phyloP scores from a whole-genome alignment of 2,888 invertebrate genomes.

The Drosophila cognata region DNA sequence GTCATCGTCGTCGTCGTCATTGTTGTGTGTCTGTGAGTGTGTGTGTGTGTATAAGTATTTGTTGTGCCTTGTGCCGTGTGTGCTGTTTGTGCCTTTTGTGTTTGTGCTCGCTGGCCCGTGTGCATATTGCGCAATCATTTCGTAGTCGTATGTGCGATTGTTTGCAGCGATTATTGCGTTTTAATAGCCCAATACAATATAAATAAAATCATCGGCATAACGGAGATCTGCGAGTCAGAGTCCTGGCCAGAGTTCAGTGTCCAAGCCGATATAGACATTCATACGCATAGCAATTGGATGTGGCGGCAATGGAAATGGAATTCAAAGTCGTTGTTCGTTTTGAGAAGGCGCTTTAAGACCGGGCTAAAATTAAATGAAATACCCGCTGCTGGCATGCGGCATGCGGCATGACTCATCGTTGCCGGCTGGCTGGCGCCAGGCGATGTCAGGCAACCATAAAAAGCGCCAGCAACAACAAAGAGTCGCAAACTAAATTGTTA shows the following conservation, averaged over 20 bases:
- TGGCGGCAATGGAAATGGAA: neutral
- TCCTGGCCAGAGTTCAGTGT: constrained; percentile 3
- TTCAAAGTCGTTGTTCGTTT: neutral
- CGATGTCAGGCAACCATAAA: constrained; percentile 54
- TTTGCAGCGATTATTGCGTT: constrained; percentile 64
- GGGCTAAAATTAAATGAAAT: constrained; percentile 62
- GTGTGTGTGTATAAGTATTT: constrained; percentile 8
- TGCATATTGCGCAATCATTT: constrained; percentile 76
- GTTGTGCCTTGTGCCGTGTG: neutral
- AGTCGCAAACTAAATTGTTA: constrained; percentile 57
- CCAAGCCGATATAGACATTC: constrained; percentile 54
- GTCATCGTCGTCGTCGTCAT: constrained; percentile 48
- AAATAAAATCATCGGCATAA: constrained; percentile 52
- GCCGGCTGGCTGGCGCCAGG: constrained; percentile 72
- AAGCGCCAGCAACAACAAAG: constrained; percentile 45
- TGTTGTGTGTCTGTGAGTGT: neutral
- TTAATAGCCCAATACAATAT: constrained; percentile 72
- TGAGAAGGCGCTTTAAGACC: constrained; percentile 27
- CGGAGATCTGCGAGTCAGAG: neutral
- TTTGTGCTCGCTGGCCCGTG: constrained; percentile 70
- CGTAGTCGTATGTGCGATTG: constrained; percentile 55
- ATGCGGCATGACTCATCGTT: constrained; percentile 64
- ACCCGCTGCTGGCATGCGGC: constrained; percentile 28
- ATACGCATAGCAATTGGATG: constrained; percentile 28
- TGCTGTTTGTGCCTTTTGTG: constrained; percentile 14